phyloP scores from a whole-genome alignment of 2,888 invertebrate genomes.

The Trypoxylon attenuatum region DNA sequence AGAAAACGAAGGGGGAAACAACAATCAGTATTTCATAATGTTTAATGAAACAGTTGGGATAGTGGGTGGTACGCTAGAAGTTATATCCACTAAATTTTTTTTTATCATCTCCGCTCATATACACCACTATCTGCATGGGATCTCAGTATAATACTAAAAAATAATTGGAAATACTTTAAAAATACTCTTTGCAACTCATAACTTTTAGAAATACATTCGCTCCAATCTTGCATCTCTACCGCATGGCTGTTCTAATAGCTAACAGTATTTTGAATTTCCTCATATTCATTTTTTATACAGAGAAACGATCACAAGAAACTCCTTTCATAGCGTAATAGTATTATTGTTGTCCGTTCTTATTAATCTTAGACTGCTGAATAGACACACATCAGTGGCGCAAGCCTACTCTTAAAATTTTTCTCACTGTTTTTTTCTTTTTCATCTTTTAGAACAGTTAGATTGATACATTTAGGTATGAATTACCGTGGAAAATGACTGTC shows the following conservation, averaged over 20 bases:
- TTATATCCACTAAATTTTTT: conserved; percentile 59
- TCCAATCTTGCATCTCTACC: conserved; percentile 43
- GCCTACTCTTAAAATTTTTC: conserved; percentile 52
- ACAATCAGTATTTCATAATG: conserved; percentile 59
- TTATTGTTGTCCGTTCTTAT: conserved; percentile 57
- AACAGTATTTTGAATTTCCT: conserved; percentile 50
- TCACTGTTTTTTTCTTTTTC: no score
- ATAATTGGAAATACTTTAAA: conserved; percentile 74
- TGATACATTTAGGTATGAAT: neutral
- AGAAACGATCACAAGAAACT: conserved; percentile 61
- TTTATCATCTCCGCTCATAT: conserved; percentile 40
- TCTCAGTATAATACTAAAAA: conserved; percentile 72
- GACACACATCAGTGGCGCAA: conserved; percentile 66
- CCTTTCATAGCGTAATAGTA: conserved; percentile 44
- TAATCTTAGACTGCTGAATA: conserved; percentile 60
- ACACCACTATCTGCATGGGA: conserved; percentile 53
- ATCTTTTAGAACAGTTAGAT: neutral
- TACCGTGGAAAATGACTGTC: conserved; percentile 2
- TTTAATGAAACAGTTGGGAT: conserved; percentile 66
- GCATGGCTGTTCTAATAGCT: conserved; percentile 49
- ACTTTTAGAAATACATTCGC: conserved; percentile 58
- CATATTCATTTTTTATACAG: conserved; percentile 53
- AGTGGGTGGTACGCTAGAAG: conserved; percentile 61
- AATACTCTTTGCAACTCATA: conserved; percentile 72
- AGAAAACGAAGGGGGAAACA: conserved; percentile 11